phyloP scores from a whole-genome alignment of 2,888 invertebrate genomes.

The Tethea ocularis region DNA sequence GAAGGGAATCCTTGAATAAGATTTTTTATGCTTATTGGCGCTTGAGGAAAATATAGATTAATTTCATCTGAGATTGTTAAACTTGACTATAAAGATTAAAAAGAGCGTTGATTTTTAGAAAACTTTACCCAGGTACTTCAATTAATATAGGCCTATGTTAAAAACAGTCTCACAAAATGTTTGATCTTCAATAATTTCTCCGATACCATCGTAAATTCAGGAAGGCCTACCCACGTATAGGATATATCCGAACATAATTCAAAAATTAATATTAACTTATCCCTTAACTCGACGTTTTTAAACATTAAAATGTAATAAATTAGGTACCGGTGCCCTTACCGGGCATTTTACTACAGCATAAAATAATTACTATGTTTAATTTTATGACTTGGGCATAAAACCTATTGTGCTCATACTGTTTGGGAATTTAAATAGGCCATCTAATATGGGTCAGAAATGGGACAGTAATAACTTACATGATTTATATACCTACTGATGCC shows the following conservation, averaged over 20 bases:
- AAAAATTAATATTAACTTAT: neutral
- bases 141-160: no score
- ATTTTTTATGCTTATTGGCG: constrained; percentile 18
- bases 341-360: neutral
- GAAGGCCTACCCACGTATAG: neutral
- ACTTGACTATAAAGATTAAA: neutral
- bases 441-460: constrained; percentile 6
- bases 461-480: neutral
- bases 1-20: constrained; percentile 18
- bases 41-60: neutral
- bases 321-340: constrained; percentile 7
- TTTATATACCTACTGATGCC: neutral
- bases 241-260: neutral
- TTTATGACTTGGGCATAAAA: constrained; percentile 8
- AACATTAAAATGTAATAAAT: constrained; percentile 8
- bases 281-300: constrained; percentile 7
- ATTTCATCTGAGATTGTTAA: neutral
- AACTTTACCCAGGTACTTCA: no score
- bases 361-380: constrained; percentile 14
- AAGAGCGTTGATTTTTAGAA: neutral
- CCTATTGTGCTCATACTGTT: neutral
- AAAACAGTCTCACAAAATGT: no score
- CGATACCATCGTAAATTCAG: neutral
- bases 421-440: constrained; percentile 1
- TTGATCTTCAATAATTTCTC: neutral